Base-by-base conservation (phyloP, 1,140 invertebrate genomes). In the Sinella curviseta region DNA sequence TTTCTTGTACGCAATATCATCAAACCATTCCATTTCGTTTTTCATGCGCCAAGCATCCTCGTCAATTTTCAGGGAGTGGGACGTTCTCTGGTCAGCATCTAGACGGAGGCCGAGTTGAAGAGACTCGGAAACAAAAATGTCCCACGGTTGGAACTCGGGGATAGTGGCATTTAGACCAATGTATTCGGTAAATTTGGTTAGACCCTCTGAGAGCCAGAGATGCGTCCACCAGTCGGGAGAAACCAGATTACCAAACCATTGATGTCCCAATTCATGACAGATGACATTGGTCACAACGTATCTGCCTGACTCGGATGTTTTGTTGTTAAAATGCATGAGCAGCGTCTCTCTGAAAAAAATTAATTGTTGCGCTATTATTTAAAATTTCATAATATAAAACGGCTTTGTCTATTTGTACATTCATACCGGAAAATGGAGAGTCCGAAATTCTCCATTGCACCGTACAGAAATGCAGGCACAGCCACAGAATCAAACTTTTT, bases 211-310 rank as follows among this genome's bases (percentile, higher is more conserved):
- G 3, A 75, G 74, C 74, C 74, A 75, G 2, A 75, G 34, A 20
- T 74, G 74, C 17, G 65, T 79, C 80, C 82, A 81, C 34, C 75
- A 75, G 2, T 54, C 34, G 17, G 74, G 74, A 1, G 74, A 39
- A 2, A 83, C 80, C 33, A 81, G 67, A 77, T 83, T 83, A n/a
- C 82, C 82, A 73, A 81, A 82, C 78, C 78, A 74, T 33, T 70
- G 65, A 28, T 75, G 74, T 39, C 34, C 74, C 34, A 75, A 26
- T 26, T 75, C 74, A 48, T 75, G 74, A 24, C 14, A 36, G 28
- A 75, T 26, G 8, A 75, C 39, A 28, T 75, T 36, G 2, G 34
- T 48, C 34, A 75, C 24, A 1, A 36, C 24, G 34, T 54, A 36
- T 2, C 74, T 31, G 12, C 31, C 17, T 39, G 34, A 2, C 24